Base-by-base conservation (phyloP, 2,888 invertebrate genomes). In the Physocephala rufipes region DNA sequence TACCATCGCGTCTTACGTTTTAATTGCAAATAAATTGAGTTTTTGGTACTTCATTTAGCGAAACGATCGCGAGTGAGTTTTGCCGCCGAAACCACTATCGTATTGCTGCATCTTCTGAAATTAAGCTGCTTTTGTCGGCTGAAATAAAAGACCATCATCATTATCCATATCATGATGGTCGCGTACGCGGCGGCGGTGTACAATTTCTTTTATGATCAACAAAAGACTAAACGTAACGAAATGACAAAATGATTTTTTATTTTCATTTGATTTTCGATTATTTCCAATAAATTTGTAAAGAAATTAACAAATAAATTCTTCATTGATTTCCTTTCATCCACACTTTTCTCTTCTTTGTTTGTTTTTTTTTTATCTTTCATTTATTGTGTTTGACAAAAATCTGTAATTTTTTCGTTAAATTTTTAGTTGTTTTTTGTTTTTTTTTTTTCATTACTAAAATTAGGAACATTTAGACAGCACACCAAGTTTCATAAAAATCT, bases 11-110 rank as follows among this genome's bases (percentile, higher is more conserved):
- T 49, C 76, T 77, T 61, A 71, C 79, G 82, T 82, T 83, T 84
- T 84, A 84, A 84, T 84, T 84, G 84, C 84, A 84, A 84, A 84
- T 84, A 84, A 84, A 84, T 84, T 83, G 81, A 82, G 82, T 84
- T 83, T 84, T 83, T 79, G 80, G 82, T 81, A 82, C 82, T 82
- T 82, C 78, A 82, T 82, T 83, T 82, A 81, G 81, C 81, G 82
- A 79, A 77, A 81, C 82, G 82, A 75, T 77, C 67, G 70, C 63
- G 73, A 78, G 76, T 63, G 76, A 72, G 72, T 71, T 68, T 70
- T 75, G 70, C 64, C 55, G 68, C 30, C 63, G 19, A 19, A 30
- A 36, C 55, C 55, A n/a, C 36, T 36, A 36, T 4, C 28, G 13
- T n/a, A 21, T 51, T 24, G 51, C n/a, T 49, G 47, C 26, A 61